Evolutionary conservation across 30 jellyfish, hydroid and myxozoan species (phyloP).

Genomic region (Calvadosia cruxmelitensis): DNA sequence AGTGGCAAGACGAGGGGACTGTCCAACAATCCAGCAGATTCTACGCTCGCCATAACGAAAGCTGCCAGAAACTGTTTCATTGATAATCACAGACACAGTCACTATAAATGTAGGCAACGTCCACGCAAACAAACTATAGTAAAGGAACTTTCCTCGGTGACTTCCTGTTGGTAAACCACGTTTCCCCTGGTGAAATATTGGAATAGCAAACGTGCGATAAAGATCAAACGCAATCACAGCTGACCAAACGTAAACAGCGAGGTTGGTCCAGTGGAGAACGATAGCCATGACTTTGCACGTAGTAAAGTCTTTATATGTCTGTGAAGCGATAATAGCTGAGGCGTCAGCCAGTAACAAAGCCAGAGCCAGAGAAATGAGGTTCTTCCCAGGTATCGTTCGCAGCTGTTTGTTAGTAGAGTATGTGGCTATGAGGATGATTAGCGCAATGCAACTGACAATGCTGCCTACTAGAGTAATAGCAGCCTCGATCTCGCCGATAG

Average conservation of each 20-base stretch:
- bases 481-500: background rate
- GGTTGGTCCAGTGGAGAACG: background rate
- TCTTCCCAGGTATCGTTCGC: background rate
- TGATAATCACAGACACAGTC: background rate
- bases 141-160: background rate
- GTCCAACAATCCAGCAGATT: background rate
- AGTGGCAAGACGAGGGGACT: background rate
- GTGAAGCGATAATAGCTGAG: background rate
- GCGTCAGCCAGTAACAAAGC: background rate
- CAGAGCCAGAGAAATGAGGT: background rate
- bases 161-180: background rate
- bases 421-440: background rate
- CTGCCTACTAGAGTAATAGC: background rate
- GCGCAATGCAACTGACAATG: background rate
- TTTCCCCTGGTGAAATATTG: background rate
- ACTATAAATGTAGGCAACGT: background rate
- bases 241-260: background rate
- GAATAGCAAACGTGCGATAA: background rate
- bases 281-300: background rate
- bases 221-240: background rate
- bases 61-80: background rate
- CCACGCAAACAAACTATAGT: background rate
- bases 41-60: background rate
- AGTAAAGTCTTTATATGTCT: background rate
- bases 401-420: background rate